phyloP scores from a whole-genome alignment of 2,888 invertebrate species.

The Pristionchus arcanus region DNA sequence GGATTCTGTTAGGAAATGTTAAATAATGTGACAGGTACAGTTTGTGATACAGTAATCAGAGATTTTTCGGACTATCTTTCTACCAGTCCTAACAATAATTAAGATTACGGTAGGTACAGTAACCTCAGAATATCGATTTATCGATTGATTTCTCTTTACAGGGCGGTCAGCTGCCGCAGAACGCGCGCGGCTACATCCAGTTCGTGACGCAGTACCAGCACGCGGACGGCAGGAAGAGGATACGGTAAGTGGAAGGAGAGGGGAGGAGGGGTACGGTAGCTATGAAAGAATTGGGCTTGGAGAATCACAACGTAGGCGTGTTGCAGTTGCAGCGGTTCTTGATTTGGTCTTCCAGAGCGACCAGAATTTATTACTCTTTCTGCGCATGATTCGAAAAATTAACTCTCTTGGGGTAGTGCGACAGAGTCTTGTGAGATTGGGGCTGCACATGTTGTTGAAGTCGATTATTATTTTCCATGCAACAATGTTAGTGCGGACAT shows the following conservation, averaged over 20 bases:
- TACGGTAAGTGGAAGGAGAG: constrained; percentile 21
- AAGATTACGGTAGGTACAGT: no score
- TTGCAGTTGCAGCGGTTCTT: background rate
- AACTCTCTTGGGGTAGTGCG: no score
- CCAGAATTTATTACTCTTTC: no score
- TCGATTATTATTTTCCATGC: background rate
- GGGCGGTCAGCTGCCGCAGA: constrained; percentile 87
- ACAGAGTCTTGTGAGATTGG: no score
- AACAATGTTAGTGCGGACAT: background rate
- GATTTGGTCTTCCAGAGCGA: no score
- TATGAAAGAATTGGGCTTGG: background rate
- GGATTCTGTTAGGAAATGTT: no score
- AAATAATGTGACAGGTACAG: no score
- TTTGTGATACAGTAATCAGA: no score
- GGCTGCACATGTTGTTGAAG: no score
- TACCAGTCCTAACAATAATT: no score
- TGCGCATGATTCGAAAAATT: no score
- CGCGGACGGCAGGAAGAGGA: constrained; percentile 88
- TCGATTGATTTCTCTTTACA: constrained; percentile 82
- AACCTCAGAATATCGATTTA: background rate
- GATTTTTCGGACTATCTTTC: no score
- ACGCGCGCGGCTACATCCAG: constrained; percentile 96
- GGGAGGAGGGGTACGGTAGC: background rate
- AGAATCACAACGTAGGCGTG: background rate
- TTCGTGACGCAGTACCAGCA: constrained; percentile 99